These are phyloP conservation scores for Plectropomus leopardus DNA, from an alignment of 2,113 vertebrate genomes.

Conservation along the genomic window DNA sequence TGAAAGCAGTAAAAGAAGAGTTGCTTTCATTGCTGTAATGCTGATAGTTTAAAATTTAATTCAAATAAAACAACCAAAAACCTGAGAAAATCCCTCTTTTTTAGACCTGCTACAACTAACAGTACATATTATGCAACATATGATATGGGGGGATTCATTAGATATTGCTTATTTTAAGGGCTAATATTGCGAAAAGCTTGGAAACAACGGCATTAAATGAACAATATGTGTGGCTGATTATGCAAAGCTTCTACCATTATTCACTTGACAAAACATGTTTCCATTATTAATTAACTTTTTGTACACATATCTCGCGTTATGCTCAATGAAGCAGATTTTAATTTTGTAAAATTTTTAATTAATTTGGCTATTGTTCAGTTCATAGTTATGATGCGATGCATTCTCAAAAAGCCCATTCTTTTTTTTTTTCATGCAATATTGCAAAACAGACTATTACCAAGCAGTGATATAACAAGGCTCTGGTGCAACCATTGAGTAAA, in stretches of 20 bases:
- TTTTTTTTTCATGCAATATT: conserved; percentile 1
- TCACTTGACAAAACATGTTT: neutral
- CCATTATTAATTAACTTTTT: conserved; percentile 14
- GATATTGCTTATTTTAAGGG: neutral
- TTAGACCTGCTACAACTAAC: neutral
- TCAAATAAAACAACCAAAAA: neutral
- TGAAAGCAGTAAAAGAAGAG: neutral
- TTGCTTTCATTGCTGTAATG: neutral
- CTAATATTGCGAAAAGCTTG: neutral
- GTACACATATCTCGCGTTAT: neutral
- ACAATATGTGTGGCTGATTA: neutral
- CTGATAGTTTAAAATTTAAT: neutral
- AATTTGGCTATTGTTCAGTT: neutral
- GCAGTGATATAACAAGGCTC: neutral
- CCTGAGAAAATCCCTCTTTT: neutral
- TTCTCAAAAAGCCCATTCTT: neutral
- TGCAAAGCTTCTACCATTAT: neutral
- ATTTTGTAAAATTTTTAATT: conserved; percentile 5
- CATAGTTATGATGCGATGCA: neutral
- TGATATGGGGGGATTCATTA: neutral
- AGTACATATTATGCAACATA: neutral
- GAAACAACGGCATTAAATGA: neutral
- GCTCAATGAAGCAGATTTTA: conserved; percentile 1
- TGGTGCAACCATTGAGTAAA: conserved; percentile 19
- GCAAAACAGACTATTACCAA: neutral